Percentiles rank a stretch among this genome's conserved stretches.
These are phyloP conservation scores for Philotrypesis tridentata DNA, from an alignment of 1,140 invertebrate species.

Conservation along the genomic window DNA sequence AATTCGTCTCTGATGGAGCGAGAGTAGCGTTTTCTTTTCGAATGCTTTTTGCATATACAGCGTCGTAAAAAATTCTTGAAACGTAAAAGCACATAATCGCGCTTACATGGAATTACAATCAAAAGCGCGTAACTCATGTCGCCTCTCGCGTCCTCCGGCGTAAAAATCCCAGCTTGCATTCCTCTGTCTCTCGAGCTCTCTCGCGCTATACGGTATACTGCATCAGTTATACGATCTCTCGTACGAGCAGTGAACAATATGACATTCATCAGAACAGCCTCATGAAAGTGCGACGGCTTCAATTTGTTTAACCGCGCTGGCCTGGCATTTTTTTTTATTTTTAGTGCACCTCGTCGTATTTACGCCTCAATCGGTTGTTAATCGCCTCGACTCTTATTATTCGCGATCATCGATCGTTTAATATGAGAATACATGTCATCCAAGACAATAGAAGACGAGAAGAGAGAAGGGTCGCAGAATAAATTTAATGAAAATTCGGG, in stretches of 20 bases:
- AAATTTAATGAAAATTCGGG: too few species aligned
- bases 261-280: background rate
- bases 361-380: background rate
- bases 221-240: background rate
- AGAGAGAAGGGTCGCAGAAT: too few species aligned
- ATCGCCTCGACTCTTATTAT: too few species aligned
- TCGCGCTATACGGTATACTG: too few species aligned
- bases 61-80: conserved; percentile 15
- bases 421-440: too few species aligned
- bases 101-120: conserved; percentile 25
- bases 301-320: background rate
- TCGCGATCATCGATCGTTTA: too few species aligned
- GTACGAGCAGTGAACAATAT: conserved; percentile 3
- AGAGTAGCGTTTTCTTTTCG: background rate
- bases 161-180: conserved; percentile 24
- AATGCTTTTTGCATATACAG: background rate
- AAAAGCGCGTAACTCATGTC: conserved; percentile 37
- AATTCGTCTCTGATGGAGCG: too few species aligned
- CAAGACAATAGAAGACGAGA: too few species aligned
- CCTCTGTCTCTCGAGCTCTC: background rate
- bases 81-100: background rate
- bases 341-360: background rate
- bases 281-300: background rate
- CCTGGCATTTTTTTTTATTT: background rate
- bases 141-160: background rate